Conservation (phyloP, 1,140 invertebrate species). For the Dolichoris vasculosae region DNA sequence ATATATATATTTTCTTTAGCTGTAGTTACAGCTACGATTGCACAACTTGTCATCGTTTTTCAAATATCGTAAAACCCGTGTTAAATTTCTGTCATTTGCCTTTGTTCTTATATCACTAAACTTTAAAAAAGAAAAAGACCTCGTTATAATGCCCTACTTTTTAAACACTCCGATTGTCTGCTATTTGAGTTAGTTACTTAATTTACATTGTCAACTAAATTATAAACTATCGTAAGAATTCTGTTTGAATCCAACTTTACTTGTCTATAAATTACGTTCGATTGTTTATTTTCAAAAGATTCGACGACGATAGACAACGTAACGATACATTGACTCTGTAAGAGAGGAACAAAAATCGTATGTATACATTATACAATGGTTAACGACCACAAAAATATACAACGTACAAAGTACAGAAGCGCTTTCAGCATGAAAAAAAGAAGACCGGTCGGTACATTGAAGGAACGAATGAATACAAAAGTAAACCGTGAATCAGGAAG, state of each 20-base stretch:
- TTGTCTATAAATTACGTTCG: too few relatives aligned
- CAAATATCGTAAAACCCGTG: neutral
- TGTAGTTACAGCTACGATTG: neutral
- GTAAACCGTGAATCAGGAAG: neutral
- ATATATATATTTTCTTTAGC: neutral
- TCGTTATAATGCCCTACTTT: neutral
- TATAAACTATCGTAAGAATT: too few relatives aligned
- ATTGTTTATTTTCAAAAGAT: too few relatives aligned
- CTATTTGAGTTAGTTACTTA: too few relatives aligned
- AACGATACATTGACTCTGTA: too few relatives aligned
- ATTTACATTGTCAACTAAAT: too few relatives aligned
- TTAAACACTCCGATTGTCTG: neutral
- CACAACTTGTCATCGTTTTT: neutral
- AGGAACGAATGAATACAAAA: neutral
- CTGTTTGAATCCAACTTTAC: too few relatives aligned
- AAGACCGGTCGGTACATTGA: neutral
- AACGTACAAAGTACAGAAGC: neutral
- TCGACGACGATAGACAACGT: too few relatives aligned
- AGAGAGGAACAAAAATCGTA: too few relatives aligned
- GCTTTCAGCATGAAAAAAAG: neutral
- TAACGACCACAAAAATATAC: neutral
- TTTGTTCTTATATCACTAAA: neutral
- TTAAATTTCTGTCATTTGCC: neutral
- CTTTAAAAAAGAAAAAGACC: neutral
- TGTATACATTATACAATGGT: neutral